phyloP scores from a whole-genome alignment of 1,140 invertebrate species.

The Drosophila ananassae region DNA sequence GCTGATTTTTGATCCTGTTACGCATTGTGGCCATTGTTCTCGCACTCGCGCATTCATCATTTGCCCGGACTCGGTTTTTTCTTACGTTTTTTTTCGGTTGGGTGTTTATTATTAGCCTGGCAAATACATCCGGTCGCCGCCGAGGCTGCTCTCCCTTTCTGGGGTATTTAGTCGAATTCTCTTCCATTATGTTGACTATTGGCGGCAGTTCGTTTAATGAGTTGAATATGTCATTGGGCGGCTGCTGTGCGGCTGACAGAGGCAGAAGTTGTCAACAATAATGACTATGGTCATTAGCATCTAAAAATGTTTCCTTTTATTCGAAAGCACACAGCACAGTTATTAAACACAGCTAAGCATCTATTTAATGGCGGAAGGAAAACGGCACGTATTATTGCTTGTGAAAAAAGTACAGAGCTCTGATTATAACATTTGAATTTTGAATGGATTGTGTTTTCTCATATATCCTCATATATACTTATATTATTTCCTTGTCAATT shows the following conservation, averaged over 20 bases:
- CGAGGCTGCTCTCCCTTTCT: constrained; percentile 37
- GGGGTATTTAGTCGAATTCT: constrained; percentile 6
- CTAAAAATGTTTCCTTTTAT: constrained; percentile 56
- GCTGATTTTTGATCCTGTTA: constrained; percentile 77
- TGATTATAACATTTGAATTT: no score
- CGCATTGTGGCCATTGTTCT: constrained; percentile 77
- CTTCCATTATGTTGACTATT: constrained; percentile 38
- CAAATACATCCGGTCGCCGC: constrained; percentile 64
- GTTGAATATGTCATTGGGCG: constrained; percentile 76
- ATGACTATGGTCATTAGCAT: constrained; percentile 57
- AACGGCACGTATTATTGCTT: background rate
- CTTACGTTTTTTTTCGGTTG: constrained; percentile 37
- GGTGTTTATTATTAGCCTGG: constrained; percentile 78
- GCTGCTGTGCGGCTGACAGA: constrained; percentile 16
- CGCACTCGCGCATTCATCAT: constrained; percentile 59
- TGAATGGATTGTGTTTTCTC: no score
- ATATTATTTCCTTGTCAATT: no score
- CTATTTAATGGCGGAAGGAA: constrained; percentile 16
- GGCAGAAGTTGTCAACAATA: constrained; percentile 38
- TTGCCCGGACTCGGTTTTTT: constrained; percentile 30
- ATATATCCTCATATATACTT: no score
- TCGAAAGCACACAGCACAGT: background rate
- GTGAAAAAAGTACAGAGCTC: no score
- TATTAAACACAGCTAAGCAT: constrained; percentile 19
- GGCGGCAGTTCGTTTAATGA: constrained; percentile 71